Evolutionary conservation across 2,113 vertebrate genomes (phyloP).

Genomic region (Neotragus pygmaeus): DNA sequence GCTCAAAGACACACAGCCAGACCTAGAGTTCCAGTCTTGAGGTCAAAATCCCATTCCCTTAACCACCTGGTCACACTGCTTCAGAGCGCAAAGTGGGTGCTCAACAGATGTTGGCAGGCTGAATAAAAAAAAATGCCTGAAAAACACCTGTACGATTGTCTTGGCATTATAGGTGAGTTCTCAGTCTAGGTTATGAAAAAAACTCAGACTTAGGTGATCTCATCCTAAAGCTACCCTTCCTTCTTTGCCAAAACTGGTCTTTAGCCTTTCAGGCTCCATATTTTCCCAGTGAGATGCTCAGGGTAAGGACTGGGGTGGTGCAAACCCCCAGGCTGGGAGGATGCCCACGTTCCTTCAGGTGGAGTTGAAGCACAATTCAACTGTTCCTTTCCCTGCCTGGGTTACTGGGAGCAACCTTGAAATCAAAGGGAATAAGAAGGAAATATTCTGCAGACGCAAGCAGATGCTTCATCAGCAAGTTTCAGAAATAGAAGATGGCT

Average conservation of each 20-base stretch:
- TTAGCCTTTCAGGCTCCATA: not conserved
- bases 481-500: not conserved
- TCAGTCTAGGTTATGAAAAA: not conserved
- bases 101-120: not conserved
- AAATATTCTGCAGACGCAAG: not conserved
- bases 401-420: not conserved
- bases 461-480: not conserved
- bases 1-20: not conserved
- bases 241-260: not conserved
- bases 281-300: not conserved
- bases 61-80: not conserved
- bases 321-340: not conserved
- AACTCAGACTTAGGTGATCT: not conserved
- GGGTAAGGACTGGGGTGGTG: too few species aligned
- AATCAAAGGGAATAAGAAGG: not conserved
- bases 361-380: too few species aligned
- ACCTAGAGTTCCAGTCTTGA: not conserved
- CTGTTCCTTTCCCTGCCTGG: too few species aligned
- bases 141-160: not conserved
- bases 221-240: not conserved
- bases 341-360: not conserved
- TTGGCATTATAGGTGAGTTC: not conserved
- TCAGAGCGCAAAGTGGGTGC: not conserved
- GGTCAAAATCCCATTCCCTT: not conserved
- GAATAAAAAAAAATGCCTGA: not conserved